phyloP scores from a whole-genome alignment of 2,113 vertebrate genomes.

The Malurus alboscapulatus region DNA sequence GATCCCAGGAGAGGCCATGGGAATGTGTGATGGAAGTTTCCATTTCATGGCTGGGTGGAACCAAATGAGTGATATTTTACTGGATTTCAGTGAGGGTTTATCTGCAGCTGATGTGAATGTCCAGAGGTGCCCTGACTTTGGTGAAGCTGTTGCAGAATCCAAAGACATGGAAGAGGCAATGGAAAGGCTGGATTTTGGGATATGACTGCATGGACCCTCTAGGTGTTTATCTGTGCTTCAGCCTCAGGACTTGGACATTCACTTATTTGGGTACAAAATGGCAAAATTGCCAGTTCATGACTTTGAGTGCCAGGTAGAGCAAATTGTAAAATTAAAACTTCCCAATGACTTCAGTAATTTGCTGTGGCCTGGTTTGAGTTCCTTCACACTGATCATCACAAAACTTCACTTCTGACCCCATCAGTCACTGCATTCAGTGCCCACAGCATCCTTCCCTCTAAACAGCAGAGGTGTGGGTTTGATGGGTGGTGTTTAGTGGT shows the following conservation, averaged over 20 bases:
- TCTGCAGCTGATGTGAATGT: background rate
- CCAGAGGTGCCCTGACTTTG: background rate
- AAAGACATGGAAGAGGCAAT: background rate
- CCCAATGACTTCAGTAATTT: background rate
- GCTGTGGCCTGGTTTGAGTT: background rate
- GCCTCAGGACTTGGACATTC: background rate
- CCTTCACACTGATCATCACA: background rate
- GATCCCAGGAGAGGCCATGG: background rate
- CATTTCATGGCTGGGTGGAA: background rate
- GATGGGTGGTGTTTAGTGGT: background rate
- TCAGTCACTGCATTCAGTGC: background rate
- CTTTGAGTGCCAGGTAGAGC: background rate
- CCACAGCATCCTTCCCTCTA: background rate
- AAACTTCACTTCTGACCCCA: background rate
- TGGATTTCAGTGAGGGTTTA: background rate
- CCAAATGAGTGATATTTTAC: background rate
- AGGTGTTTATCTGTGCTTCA: background rate
- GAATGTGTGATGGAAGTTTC: background rate
- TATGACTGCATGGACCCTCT: background rate
- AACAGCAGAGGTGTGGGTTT: rapidly evolving
- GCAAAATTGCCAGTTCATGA: background rate
- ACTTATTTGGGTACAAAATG: background rate
- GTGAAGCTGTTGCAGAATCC: background rate
- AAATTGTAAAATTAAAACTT: background rate
- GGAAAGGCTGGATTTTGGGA: background rate